Percentiles rank a stretch among this genome's conserved stretches.
Conservation (phyloP, 2,797 vertebrate genomes). For the Malacoraja senta region DNA sequence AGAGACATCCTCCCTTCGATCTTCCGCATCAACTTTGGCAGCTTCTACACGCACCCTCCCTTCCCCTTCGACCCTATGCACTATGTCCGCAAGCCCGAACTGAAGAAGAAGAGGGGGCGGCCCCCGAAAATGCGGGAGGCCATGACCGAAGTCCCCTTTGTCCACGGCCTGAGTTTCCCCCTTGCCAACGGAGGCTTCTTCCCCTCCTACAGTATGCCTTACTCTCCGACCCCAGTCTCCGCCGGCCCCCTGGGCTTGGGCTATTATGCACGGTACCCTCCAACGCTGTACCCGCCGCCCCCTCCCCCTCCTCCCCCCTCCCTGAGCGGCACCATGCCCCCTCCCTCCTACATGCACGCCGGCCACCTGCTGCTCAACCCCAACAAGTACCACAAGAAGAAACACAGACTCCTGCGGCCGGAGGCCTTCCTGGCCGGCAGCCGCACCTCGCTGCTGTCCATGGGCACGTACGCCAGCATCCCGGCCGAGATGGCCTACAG, state of each 20-base stretch:
- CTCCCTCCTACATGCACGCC: conserved; percentile 84
- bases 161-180: conserved; percentile 89
- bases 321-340: conserved; percentile 55
- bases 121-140: conserved; percentile 93
- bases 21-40: conserved; percentile 92
- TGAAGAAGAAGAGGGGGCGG: conserved; percentile 80
- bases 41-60: conserved; percentile 87
- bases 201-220: conserved; percentile 89
- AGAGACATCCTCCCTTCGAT: conserved; percentile 84
- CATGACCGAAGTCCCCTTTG: conserved; percentile 91
- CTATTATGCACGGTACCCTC: conserved; percentile 83
- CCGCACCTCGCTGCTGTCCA: conserved; percentile 73
- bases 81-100: conserved; percentile 82
- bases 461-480: conserved; percentile 74
- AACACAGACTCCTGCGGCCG: conserved; percentile 78
- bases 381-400: conserved; percentile 87
- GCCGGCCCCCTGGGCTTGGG: conserved; percentile 81
- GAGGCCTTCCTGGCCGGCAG: conserved; percentile 70
- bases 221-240: conserved; percentile 73
- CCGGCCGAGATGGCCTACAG: conserved; percentile 74
- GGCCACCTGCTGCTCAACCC: conserved; percentile 89
- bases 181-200: conserved; percentile 77
- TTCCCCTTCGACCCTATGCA: conserved; percentile 84
- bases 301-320: conserved; percentile 75
- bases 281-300: conserved; percentile 81